Evolutionary conservation across 2,888 invertebrate genomes (phyloP).

Genomic region (Erebia epiphron): DNA sequence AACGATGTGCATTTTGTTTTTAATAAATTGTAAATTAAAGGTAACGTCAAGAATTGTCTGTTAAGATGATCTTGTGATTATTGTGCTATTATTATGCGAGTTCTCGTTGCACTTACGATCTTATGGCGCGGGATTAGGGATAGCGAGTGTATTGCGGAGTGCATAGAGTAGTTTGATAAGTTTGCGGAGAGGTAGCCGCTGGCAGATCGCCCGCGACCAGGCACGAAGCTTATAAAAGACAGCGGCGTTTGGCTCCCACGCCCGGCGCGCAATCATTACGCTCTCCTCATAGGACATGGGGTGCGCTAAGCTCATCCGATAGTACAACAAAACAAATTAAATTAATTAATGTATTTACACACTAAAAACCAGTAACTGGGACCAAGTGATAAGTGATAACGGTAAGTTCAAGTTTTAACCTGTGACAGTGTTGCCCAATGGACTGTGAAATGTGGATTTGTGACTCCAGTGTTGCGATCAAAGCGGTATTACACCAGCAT

Average conservation of each 20-base stretch:
- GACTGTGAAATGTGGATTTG: slow-evolving; percentile 72
- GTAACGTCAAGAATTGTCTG: slow-evolving; percentile 47
- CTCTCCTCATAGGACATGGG: slow-evolving; percentile 82
- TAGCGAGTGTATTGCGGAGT: slow-evolving; percentile 22
- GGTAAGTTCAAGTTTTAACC: slow-evolving; percentile 69
- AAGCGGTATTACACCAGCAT: slow-evolving; percentile 43
- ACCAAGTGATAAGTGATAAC: slow-evolving; percentile 81
- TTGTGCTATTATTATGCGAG: slow-evolving; percentile 35
- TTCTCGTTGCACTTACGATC: slow-evolving; percentile 41
- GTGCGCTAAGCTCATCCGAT: slow-evolving; percentile 78
- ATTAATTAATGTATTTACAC: slow-evolving; percentile 50
- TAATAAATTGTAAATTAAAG: slow-evolving; percentile 62
- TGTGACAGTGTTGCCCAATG: slow-evolving; percentile 64
- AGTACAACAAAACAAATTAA: slow-evolving; percentile 61
- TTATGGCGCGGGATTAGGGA: slow-evolving; percentile 46
- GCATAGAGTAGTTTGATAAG: slow-evolving; percentile 32
- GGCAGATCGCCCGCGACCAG: slow-evolving; percentile 69
- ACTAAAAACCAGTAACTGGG: slow-evolving; percentile 65
- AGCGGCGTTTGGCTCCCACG: slow-evolving; percentile 69
- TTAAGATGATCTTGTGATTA: slow-evolving; percentile 33
- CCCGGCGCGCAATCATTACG: slow-evolving; percentile 76
- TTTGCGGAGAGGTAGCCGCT: slow-evolving; percentile 54
- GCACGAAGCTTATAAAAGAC: slow-evolving; percentile 80
- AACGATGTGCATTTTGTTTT: slow-evolving; percentile 46
- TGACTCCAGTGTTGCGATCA: slow-evolving; percentile 68